Percentiles rank a stretch among this genome's conserved stretches.
Evolutionary conservation across 2,888 invertebrate species (phyloP).

Genomic region (Plagodis dolabraria): DNA sequence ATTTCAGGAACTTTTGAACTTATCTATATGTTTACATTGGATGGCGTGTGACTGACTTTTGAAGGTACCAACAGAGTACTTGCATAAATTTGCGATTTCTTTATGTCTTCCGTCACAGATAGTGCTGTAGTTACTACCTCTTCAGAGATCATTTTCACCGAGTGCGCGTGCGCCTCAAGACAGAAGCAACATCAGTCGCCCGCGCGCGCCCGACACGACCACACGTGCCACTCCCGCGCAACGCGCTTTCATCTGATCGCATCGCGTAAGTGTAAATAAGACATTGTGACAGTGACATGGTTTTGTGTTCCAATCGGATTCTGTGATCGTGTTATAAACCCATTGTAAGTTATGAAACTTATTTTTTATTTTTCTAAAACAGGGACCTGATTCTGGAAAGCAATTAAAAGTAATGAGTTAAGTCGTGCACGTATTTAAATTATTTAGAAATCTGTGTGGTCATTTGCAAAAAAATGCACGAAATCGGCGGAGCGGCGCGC

Average conservation of each 20-base stretch:
- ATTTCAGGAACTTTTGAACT: too few species aligned
- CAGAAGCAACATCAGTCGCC: slow-evolving; percentile 54
- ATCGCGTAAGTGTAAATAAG: slow-evolving; percentile 58
- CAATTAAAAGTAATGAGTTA: slow-evolving; percentile 67
- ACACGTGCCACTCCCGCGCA: slow-evolving; percentile 44
- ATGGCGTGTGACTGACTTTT: too few species aligned
- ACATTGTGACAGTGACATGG: slow-evolving; percentile 80
- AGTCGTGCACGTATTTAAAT: slow-evolving; percentile 81
- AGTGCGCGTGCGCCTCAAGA: slow-evolving; percentile 37
- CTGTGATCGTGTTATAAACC: slow-evolving; percentile 62
- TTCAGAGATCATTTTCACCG: slow-evolving; percentile 59
- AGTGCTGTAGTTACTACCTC: slow-evolving; percentile 1
- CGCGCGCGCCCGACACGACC: slow-evolving; percentile 51
- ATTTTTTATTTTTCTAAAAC: slow-evolving; percentile 33
- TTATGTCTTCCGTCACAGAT: slow-evolving; percentile 22
- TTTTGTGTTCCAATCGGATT: slow-evolving; percentile 79
- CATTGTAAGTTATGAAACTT: slow-evolving; percentile 61
- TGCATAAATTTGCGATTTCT: slow-evolving; percentile 33
- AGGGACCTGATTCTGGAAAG: slow-evolving; percentile 70
- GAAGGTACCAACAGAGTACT: slow-evolving; percentile 2
- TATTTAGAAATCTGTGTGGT: slow-evolving; percentile 81
- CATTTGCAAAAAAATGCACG: slow-evolving; percentile 80
- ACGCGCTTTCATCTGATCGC: slow-evolving; percentile 44
- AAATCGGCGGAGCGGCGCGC: slow-evolving; percentile 74
- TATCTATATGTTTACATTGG: too few species aligned